Evolutionary conservation across 2,888 invertebrate genomes (phyloP).

Genomic region (Drosophila prolongata): DNA sequence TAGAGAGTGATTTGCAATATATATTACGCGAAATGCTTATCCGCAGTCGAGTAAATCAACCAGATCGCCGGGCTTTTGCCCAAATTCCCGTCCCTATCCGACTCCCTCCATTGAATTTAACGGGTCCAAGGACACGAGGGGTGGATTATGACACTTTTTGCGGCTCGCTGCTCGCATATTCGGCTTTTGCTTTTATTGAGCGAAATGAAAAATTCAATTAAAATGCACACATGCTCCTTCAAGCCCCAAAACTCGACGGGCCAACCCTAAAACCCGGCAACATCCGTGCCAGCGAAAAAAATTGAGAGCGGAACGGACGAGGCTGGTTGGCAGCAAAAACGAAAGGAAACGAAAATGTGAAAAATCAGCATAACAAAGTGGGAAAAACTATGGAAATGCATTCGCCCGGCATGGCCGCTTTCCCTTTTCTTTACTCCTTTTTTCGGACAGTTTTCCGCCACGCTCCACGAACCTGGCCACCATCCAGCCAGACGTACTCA

Average conservation of each 20-base stretch:
- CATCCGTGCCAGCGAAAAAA: slow-evolving; percentile 52
- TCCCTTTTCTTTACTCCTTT: slow-evolving; percentile 21
- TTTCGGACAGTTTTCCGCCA: slow-evolving; percentile 19
- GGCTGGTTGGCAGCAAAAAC: slow-evolving; percentile 25
- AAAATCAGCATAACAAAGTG: slow-evolving; percentile 68
- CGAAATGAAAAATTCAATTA: slow-evolving; percentile 76
- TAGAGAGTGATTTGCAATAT: slow-evolving; percentile 56
- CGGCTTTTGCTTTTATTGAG: slow-evolving; percentile 69
- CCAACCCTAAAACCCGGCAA: slow-evolving; percentile 10
- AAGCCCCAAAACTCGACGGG: background rate
- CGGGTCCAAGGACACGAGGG: slow-evolving; percentile 30
- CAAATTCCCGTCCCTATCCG: background rate
- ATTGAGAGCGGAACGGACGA: slow-evolving; percentile 67
- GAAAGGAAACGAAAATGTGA: slow-evolving; percentile 44
- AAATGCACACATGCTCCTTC: slow-evolving; percentile 60
- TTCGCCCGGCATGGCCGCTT: slow-evolving; percentile 46
- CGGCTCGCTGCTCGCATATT: slow-evolving; percentile 59
- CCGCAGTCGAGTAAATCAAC: slow-evolving; percentile 20
- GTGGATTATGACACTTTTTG: slow-evolving; percentile 67
- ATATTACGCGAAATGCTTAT: slow-evolving; percentile 26
- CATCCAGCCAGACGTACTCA: slow-evolving; percentile 47
- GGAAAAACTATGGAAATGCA: slow-evolving; percentile 62
- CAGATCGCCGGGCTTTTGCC: slow-evolving; percentile 38
- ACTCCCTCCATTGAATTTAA: background rate
- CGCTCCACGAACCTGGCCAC: slow-evolving; percentile 51